phyloP scores from a whole-genome alignment of 2,113 vertebrate genomes.

The Arothron firmamentum region DNA sequence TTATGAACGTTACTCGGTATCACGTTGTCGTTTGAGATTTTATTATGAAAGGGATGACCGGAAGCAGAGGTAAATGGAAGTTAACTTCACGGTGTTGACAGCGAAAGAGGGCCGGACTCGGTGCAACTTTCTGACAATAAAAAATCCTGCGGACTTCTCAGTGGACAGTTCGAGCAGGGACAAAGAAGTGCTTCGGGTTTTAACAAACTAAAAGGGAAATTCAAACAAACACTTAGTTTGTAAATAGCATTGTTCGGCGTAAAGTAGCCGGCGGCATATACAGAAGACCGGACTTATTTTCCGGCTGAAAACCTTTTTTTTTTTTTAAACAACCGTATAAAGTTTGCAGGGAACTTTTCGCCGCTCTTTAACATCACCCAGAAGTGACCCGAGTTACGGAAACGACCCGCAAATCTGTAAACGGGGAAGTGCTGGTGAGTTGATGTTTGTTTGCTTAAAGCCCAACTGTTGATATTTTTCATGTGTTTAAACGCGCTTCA shows the following conservation, averaged over 20 bases:
- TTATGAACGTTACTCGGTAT: too few species aligned
- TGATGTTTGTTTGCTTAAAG: neutral
- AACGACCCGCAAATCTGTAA: neutral
- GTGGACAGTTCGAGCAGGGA: slow-evolving; percentile 31
- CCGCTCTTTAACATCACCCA: neutral
- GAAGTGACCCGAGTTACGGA: too few species aligned
- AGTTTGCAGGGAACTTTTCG: neutral
- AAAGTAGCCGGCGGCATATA: neutral
- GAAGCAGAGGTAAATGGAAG: slow-evolving; percentile 13
- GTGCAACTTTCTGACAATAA: slow-evolving; percentile 61
- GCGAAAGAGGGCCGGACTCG: slow-evolving; percentile 59
- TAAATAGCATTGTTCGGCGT: neutral
- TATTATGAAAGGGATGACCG: slow-evolving; percentile 2
- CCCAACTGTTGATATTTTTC: too few species aligned
- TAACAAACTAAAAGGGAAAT: neutral
- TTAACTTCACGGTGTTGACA: slow-evolving; percentile 34
- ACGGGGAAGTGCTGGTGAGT: slow-evolving; percentile 38
- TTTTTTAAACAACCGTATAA: too few species aligned
- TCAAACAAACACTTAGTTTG: neutral
- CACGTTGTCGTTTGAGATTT: neutral
- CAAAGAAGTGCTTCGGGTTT: neutral
- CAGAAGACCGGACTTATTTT: neutral
- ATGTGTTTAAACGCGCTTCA: too few species aligned
- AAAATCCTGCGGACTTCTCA: slow-evolving; percentile 43
- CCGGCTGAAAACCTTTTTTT: neutral